phyloP scores from a whole-genome alignment of 2,888 invertebrate genomes.

The Coelogynopora nodosa region DNA sequence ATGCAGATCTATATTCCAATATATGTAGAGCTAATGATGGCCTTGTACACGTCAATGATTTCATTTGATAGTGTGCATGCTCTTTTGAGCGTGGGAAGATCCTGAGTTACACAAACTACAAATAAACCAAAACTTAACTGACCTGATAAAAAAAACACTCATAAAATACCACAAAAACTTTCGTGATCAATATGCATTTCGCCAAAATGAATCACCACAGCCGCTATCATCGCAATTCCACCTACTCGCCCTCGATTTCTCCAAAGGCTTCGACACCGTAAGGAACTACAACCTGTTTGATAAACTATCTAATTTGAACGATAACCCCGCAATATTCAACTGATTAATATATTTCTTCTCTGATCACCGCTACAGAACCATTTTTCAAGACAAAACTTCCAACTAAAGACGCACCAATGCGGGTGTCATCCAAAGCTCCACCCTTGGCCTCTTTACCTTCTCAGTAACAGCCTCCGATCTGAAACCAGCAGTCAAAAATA shows the following conservation, averaged over 20 bases:
- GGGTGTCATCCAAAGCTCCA: constrained; percentile 30
- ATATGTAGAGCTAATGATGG: no score
- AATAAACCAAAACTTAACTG: no score
- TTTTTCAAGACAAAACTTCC: constrained; percentile 30
- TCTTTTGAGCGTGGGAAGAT: no score
- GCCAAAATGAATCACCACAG: constrained; percentile 20
- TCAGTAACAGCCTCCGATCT: constrained; percentile 21
- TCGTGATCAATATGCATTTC: constrained; percentile 25
- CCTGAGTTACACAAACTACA: no score
- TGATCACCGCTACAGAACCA: constrained; percentile 22
- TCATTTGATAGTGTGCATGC: no score
- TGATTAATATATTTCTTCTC: constrained; percentile 6
- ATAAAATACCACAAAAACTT: constrained; percentile 16
- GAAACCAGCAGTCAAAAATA: not conserved
- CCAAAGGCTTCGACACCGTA: constrained; percentile 25
- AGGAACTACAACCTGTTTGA: constrained; percentile 32
- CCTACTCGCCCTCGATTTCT: constrained; percentile 20
- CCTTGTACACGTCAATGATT: no score
- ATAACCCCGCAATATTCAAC: not conserved
- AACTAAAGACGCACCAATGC: not conserved
- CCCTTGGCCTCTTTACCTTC: constrained; percentile 25
- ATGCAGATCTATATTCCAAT: no score
- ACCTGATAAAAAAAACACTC: no score
- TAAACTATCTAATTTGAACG: not conserved
- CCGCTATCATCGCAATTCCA: constrained; percentile 19